These are phyloP conservation scores for Nephrotoma appendiculata DNA, from an alignment of 2,888 invertebrate species.

Conservation along the genomic window DNA sequence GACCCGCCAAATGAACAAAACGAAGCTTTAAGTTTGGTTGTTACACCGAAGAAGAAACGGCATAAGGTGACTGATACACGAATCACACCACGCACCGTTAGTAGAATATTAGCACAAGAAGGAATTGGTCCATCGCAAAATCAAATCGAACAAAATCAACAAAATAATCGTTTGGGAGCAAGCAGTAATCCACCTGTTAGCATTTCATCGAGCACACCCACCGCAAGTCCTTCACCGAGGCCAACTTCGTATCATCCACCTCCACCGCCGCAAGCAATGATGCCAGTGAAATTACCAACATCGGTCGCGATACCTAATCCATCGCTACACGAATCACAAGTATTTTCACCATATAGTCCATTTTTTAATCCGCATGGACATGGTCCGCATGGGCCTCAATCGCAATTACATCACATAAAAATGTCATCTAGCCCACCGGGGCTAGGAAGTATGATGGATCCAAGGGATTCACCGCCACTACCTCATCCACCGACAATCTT, in stretches of 20 bases:
- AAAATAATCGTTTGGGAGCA: not conserved
- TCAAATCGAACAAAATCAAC: not conserved
- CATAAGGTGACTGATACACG: slow-evolving; percentile 94
- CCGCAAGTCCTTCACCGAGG: slow-evolving; percentile 52
- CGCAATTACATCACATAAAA: slow-evolving; percentile 30
- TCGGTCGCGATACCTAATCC: slow-evolving; percentile 95
- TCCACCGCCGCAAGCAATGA: slow-evolving; percentile 66
- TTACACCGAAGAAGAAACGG: slow-evolving; percentile 89
- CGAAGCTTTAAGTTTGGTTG: slow-evolving; percentile 87
- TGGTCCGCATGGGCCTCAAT: slow-evolving; percentile 36
- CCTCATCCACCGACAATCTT: slow-evolving; percentile 73
- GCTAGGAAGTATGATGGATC: slow-evolving; percentile 44
- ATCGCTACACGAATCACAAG: slow-evolving; percentile 85
- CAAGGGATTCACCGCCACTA: slow-evolving; percentile 71
- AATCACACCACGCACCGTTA: slow-evolving; percentile 80
- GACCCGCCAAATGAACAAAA: slow-evolving; percentile 66
- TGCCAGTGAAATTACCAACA: slow-evolving; percentile 80
- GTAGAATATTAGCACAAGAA: slow-evolving; percentile 70
- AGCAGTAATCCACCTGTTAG: slow-evolving; percentile 11
- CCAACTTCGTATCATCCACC: slow-evolving; percentile 33
- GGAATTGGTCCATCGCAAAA: slow-evolving; percentile 53
- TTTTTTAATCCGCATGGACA: slow-evolving; percentile 53
- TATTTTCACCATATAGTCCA: slow-evolving; percentile 82
- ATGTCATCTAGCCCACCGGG: slow-evolving; percentile 42
- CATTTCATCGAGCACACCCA: slow-evolving; percentile 34